A percentile compares a stretch with the other conserved stretches of the same genome.
These are phyloP conservation scores for Falcunculus frontatus DNA, from an alignment of 2,113 vertebrate species.

Conservation along the genomic window DNA sequence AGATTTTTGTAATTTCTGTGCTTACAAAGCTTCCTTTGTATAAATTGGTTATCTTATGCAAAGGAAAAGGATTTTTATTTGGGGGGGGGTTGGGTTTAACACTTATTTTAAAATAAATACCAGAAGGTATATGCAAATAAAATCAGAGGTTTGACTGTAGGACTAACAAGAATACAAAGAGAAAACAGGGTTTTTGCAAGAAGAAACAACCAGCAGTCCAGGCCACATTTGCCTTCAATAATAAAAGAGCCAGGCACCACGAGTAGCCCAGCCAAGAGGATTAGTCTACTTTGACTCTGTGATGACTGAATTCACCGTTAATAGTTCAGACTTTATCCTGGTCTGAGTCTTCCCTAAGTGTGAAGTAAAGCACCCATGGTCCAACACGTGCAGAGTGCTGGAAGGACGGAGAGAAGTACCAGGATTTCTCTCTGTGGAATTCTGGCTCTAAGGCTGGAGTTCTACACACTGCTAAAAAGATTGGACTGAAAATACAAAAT, in stretches of 20 bases:
- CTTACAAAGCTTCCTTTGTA: background rate
- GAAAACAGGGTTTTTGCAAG: background rate
- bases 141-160: background rate
- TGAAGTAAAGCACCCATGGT: background rate
- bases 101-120: background rate
- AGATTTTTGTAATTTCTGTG: background rate
- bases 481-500: background rate
- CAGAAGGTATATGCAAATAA: background rate
- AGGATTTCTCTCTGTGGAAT: background rate
- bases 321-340: background rate
- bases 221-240: background rate
- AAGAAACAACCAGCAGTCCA: background rate
- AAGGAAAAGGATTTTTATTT: background rate
- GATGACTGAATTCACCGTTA: background rate
- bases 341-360: background rate
- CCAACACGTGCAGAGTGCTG: background rate
- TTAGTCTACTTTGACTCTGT: background rate
- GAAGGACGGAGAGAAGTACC: background rate
- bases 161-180: background rate
- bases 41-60: background rate
- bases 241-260: background rate
- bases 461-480: background rate
- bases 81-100: fast-evolving
- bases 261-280: background rate
- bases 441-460: background rate